Percentiles rank a stretch among this genome's conserved stretches.
phyloP scores from a whole-genome alignment of 2,797 vertebrate species.

The Sebastes steindachneri region DNA sequence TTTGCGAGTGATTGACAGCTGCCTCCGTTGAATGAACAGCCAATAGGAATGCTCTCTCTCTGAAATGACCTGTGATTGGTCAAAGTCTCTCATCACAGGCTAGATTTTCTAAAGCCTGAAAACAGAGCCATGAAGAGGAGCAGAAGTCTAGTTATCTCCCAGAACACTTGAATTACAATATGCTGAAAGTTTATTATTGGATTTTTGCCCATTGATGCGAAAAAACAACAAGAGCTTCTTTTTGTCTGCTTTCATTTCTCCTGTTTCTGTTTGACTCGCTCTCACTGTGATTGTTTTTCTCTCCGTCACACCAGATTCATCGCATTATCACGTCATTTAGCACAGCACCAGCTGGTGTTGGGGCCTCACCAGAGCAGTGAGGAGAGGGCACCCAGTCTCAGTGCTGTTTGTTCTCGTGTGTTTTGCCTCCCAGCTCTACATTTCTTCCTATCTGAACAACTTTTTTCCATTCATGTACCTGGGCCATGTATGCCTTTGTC shows the following conservation, averaged over 20 bases:
- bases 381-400: background rate
- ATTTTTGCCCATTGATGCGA: too few relatives aligned
- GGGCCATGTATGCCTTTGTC: too few relatives aligned
- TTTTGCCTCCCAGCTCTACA: background rate
- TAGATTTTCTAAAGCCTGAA: too few relatives aligned
- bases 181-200: too few relatives aligned
- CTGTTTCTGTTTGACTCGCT: background rate
- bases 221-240: background rate
- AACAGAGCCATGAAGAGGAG: background rate
- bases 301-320: background rate
- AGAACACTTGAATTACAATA: too few relatives aligned
- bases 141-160: background rate
- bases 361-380: background rate
- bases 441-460: background rate
- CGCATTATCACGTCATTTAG: constrained; percentile 14
- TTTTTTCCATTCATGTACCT: background rate
- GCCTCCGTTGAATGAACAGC: too few relatives aligned
- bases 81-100: too few relatives aligned
- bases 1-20: too few relatives aligned
- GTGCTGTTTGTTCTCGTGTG: background rate
- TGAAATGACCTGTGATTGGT: too few relatives aligned
- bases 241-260: background rate
- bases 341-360: constrained; percentile 11
- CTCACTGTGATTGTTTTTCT: background rate
- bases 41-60: too few relatives aligned